Base-by-base conservation (phyloP, 2,797 vertebrate genomes). In the Gymnothorax javanicus region DNA sequence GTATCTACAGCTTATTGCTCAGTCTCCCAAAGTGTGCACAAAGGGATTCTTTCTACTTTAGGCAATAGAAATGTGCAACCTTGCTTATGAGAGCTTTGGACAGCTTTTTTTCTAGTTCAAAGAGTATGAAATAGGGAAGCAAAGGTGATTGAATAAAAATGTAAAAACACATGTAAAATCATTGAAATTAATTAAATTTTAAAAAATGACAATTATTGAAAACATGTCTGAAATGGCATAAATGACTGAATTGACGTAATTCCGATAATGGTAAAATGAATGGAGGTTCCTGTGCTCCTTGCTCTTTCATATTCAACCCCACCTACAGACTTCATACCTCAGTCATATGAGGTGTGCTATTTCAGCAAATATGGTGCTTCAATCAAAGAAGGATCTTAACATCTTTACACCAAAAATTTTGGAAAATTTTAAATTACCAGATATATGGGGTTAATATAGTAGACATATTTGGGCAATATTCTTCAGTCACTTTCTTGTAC, bases 261-360 rank as follows among this genome's bases (percentile, higher is more conserved):
- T 50, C 15, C 11, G 11, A 83, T n/a, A n/a, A 83, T 33, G 52
- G 83, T 75, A 57, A 52, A 15, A 50, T 67, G 75, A 69, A 71
- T 56, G n/a, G 58, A 62, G 43, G 23, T 33, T 23, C 11, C 67
- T 58, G 43, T 12, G n/a, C 81, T 77, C 23, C 58, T 84, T 57
- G 82, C 71, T 79, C 83, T 84, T 79, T 84, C n/a, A 75, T 84
- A 84, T 84, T 75, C 43, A 57, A 17, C 33, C 50, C 58, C 12
- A 60, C 27, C 1, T 43, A 33, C 69, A 75, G 82, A 62, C 58
- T 50, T 67, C 62, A 73, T 17, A 54, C 33, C 0, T n/a, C 64
- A 25, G 57, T 71, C 11, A 54, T 50, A 5, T 59, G 60, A 25
- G 27, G 7, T 77, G 73, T 77, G 82, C 25, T 52, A 54, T 71